Base-by-base conservation (phyloP, 2,113 vertebrate genomes). In the Plecotus auritus region DNA sequence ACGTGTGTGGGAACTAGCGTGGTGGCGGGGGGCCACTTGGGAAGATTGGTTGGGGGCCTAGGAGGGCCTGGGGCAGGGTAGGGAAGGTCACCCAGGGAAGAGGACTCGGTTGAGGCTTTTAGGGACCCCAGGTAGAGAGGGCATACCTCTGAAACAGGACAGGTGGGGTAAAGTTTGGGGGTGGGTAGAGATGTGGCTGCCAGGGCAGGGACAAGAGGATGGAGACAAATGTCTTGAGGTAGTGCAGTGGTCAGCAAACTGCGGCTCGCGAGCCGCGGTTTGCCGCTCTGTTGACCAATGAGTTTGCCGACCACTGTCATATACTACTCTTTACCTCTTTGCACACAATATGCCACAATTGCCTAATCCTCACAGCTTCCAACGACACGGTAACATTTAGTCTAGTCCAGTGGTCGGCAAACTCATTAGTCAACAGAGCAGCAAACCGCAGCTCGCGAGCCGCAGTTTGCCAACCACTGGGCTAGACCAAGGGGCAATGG, bases 51-150 rank as follows among this genome's bases (percentile, higher is more conserved):
- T 61, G 32, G 45, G 30, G 32, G 0, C 14, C 6, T 78, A 47
- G 47, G 76, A 51, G 73, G 67, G 28, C 40, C 37, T 87, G 23
- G 42, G 3, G 35, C n/a, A 49, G 16, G 45, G 17, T 23, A 16
- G 23, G 18, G 20, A 40, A 56, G 64, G 23, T 40, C 37, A 30
- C 7, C 9, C 97, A 95, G 96, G 94, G 97, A 90, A 93, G 18
- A 76, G 61, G 23, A 85, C 73, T 66, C 2, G 35, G 16, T 49
- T 20, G 30, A 47, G 51, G 11, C 45, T 22, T 54, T 26, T 49
- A 69, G 91, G 66, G 32, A 81, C 7, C 20, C 78, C 42, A 54
- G n/a, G 30, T 47, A 9, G 54, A 76, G 18, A 69, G 47, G 45
- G 11, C 1, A 40, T 28, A 35, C 17, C 40, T 85, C 84, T 84